A percentile compares a stretch with the other conserved stretches of the same genome.
These are phyloP conservation scores for Crambe crambe DNA, from an alignment of 37 sponge, comb jelly and placozoan species.

Conservation along the genomic window DNA sequence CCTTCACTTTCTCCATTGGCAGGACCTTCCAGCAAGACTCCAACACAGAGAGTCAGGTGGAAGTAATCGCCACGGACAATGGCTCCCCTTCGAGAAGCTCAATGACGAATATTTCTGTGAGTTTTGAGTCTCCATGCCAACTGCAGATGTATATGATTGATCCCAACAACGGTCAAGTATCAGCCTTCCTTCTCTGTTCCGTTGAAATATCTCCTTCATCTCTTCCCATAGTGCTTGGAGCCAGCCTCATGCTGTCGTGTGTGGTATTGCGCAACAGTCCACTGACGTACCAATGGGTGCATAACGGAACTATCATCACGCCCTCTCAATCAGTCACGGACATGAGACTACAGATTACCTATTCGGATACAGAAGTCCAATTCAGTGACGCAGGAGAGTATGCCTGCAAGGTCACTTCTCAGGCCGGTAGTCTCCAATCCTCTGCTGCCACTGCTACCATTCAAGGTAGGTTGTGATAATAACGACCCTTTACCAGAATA, in stretches of 20 bases:
- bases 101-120: constrained; percentile 38
- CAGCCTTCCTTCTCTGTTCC: constrained; percentile 24
- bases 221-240: constrained; percentile 10
- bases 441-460: constrained; percentile 11
- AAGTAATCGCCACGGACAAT: constrained; percentile 64
- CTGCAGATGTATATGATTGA: constrained; percentile 27
- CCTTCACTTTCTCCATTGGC: constrained; percentile 34
- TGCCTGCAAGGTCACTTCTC: constrained; percentile 43
- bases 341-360: neutral
- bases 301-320: constrained; percentile 50
- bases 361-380: neutral
- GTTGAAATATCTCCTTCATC: constrained; percentile 5
- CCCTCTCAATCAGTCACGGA: neutral
- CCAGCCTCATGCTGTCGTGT: constrained; percentile 19
- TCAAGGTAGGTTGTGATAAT: too few species aligned
- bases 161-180: constrained; percentile 18
- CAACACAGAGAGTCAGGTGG: constrained; percentile 21
- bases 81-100: constrained; percentile 31
- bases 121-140: constrained; percentile 27
- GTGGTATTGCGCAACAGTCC: constrained; percentile 13
- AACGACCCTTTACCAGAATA: too few species aligned
- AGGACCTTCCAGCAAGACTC: neutral
- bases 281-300: constrained; percentile 56
- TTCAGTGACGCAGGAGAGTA: constrained; percentile 51
- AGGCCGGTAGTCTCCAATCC: constrained; percentile 53